Percentiles rank a stretch among this genome's conserved stretches.
Conservation (phyloP, 2,113 vertebrate genomes). For the Dissostichus mawsoni region DNA sequence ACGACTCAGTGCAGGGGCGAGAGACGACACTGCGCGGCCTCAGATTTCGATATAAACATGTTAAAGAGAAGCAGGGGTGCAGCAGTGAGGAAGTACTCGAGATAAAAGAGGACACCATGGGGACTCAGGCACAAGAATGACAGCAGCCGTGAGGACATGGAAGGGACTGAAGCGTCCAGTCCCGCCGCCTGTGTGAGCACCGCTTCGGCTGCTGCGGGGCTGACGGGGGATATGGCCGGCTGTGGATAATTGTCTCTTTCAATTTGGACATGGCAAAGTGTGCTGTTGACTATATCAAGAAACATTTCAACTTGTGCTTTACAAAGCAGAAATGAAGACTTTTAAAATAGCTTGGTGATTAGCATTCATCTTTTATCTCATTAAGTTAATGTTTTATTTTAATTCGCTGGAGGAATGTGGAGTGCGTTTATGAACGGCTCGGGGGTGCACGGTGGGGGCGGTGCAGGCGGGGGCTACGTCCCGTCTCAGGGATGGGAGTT, state of each 20-base stretch:
- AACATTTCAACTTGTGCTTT: neutral
- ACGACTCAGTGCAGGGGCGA: slow-evolving; percentile 7
- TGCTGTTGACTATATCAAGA: neutral
- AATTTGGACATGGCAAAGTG: slow-evolving; percentile 21
- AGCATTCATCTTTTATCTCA: neutral
- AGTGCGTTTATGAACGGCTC: slow-evolving; percentile 80
- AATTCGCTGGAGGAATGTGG: slow-evolving; percentile 67
- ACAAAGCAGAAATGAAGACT: slow-evolving; percentile 1
- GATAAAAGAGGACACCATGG: neutral
- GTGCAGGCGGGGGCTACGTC: slow-evolving; percentile 76
- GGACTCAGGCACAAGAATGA: slow-evolving; percentile 38
- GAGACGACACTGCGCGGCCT: neutral
- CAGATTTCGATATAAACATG: neutral
- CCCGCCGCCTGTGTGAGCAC: slow-evolving; percentile 10
- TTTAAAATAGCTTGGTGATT: neutral
- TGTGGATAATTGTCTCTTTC: slow-evolving; percentile 63
- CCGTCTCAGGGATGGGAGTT: slow-evolving; percentile 79
- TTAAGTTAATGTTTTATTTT: slow-evolving; percentile 23
- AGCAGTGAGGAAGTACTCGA: neutral
- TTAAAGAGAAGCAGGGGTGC: neutral
- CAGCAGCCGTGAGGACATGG: slow-evolving; percentile 71
- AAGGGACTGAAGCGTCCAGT: slow-evolving; percentile 55
- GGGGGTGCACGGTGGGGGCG: slow-evolving; percentile 67
- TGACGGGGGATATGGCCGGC: slow-evolving; percentile 66
- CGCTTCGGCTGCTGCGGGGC: slow-evolving; percentile 46